These are phyloP conservation scores for Muraenolepis orangiensis DNA, from an alignment of 2,797 vertebrate genomes.

Conservation along the genomic window DNA sequence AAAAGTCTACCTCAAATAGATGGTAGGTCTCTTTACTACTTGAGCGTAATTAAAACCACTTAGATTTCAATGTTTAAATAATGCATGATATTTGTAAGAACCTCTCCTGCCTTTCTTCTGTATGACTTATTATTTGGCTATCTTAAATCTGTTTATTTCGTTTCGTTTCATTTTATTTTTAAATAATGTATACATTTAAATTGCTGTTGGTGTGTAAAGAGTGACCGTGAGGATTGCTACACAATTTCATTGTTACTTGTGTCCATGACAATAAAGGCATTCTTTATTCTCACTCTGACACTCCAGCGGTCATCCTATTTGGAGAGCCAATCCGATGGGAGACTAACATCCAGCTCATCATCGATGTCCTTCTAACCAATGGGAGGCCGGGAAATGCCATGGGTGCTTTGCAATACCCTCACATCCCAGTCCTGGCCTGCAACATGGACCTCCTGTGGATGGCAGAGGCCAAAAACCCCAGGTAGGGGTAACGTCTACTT, in stretches of 20 bases:
- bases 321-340: conserved; percentile 98
- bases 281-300: too few relatives aligned
- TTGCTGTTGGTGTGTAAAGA: too few relatives aligned
- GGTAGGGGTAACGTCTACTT: too few relatives aligned
- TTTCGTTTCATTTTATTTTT: too few relatives aligned
- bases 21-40: conserved; percentile 67
- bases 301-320: conserved; percentile 86
- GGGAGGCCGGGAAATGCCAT: conserved; percentile 77
- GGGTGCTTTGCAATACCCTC: conserved; percentile 76
- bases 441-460: conserved; percentile 99
- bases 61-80: background rate
- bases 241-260: too few relatives aligned
- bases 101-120: conserved; percentile 1
- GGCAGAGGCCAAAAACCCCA: conserved; percentile 94
- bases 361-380: conserved; percentile 85
- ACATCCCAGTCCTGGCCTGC: conserved; percentile 90
- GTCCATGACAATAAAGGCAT: too few relatives aligned
- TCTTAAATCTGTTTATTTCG: too few relatives aligned
- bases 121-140: too few relatives aligned
- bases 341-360: conserved; percentile 90
- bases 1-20: conserved; percentile 83
- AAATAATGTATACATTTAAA: too few relatives aligned
- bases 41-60: background rate
- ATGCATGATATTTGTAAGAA: background rate
- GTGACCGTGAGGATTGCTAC: too few relatives aligned